Conservation (phyloP, 1,140 invertebrate genomes). For the Dinothrombium tinctorium region DNA sequence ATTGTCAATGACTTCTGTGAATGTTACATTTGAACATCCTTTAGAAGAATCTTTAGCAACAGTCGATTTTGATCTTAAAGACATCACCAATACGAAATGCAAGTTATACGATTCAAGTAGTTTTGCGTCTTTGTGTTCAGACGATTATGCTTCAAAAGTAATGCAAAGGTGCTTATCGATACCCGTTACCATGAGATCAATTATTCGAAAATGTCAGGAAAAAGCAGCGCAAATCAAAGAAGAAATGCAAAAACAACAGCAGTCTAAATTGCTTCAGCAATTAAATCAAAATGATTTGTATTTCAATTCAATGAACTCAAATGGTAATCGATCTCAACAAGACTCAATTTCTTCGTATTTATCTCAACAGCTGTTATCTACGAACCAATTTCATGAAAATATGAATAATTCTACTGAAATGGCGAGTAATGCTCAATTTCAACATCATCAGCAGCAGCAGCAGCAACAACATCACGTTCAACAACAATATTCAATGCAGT, state of each 20-base stretch:
- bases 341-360: background rate
- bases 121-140: conserved; percentile 24
- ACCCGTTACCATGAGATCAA: conserved; percentile 53
- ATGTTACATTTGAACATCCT: conserved; percentile 73
- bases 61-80: conserved; percentile 60
- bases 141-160: conserved; percentile 58
- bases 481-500: background rate
- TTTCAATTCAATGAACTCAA: background rate
- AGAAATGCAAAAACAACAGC: conserved; percentile 3
- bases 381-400: conserved; percentile 1
- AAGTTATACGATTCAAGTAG: conserved; percentile 32
- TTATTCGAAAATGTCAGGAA: conserved; percentile 32
- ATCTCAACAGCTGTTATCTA: conserved; percentile 7
- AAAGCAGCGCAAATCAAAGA: conserved; percentile 3
- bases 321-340: background rate
- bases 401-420: background rate
- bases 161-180: conserved; percentile 69
- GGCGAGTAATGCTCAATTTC: background rate
- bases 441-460: background rate
- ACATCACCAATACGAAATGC: conserved; percentile 43
- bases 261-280: background rate
- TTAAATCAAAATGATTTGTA: conserved; percentile 3
- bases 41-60: conserved; percentile 73
- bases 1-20: conserved; percentile 56
- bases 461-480: background rate